A percentile compares a stretch with the other conserved stretches of the same genome.
Conservation (phyloP, 2,888 invertebrate species). For the Torymus auratus region DNA sequence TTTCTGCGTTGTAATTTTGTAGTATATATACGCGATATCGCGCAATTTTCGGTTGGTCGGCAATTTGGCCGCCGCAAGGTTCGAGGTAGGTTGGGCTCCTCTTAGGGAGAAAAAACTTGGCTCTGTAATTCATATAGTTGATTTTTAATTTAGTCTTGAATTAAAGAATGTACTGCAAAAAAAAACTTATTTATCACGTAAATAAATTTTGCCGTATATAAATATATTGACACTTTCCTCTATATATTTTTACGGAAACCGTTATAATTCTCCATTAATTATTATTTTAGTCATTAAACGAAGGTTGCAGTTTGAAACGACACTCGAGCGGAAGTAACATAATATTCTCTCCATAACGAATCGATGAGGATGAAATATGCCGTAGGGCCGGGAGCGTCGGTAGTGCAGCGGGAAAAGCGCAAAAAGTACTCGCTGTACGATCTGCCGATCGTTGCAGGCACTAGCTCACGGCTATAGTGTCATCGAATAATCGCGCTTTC, state of each 20-base stretch:
- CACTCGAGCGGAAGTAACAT: too few relatives aligned
- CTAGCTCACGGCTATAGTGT: conserved; percentile 13
- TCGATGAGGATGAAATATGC: neutral
- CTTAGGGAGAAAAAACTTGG: neutral
- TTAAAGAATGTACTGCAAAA: too few relatives aligned
- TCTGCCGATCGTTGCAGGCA: neutral
- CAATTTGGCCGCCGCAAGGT: neutral
- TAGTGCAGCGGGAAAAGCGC: conserved; percentile 4
- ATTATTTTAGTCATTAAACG: too few relatives aligned
- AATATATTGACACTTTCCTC: too few relatives aligned
- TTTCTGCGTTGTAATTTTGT: neutral
- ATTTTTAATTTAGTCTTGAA: too few relatives aligned
- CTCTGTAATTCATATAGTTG: conserved; percentile 20
- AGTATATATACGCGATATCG: neutral
- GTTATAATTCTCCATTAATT: too few relatives aligned
- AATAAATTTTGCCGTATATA: too few relatives aligned
- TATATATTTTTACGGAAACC: too few relatives aligned
- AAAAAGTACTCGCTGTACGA: conserved; percentile 7
- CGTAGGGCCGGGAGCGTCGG: too few relatives aligned
- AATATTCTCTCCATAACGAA: neutral
- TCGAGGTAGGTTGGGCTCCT: neutral
- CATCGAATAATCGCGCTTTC: conserved; percentile 47
- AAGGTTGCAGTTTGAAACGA: too few relatives aligned
- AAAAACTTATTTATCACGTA: too few relatives aligned
- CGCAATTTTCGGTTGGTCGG: conserved; percentile 7